Base-by-base conservation (phyloP, 2,797 vertebrate genomes). In the Syngnathus acus region DNA sequence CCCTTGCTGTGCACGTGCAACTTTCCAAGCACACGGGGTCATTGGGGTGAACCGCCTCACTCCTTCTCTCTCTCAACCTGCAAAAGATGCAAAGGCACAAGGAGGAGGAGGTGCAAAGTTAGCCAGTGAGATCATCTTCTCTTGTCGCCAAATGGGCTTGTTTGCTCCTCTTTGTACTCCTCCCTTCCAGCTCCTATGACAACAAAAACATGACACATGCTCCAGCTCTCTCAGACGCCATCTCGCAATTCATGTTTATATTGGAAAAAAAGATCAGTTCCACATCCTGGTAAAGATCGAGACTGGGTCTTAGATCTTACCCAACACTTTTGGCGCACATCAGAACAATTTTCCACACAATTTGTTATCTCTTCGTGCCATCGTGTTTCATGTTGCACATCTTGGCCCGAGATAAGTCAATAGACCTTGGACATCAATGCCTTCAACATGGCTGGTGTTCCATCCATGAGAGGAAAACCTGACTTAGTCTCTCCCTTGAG, bases 111-210 rank as follows among this genome's bases (percentile, higher is more conserved):
- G 50, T 65, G 39, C 54, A 19, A 71, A 66, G 77, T 70, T 79
- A 68, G 72, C 71, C 72, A 79, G 69, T 88, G 84, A 89, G 82
- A 78, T 89, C 84, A 88, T 82, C 72, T 70, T 63, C 68, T 63
- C 42, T 71, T 72, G 64, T 72, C 72, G 82, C 67, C 70, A 79
- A 76, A 80, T 79, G 62, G 69, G 62, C 67, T 74, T 57, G 70
- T 72, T 83, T 78, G 60, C 67, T 65, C 64, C 50, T 48, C 54
- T 67, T 17, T 21, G 68, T 54, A 50, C 66, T 63, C 64, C 50
- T 43, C 57, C 67, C 21, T 55, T 72, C 66, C 47, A 59, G 39
- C 78, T 79, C 59, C 65, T 63, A 21, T 53, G 64, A 65, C 43
- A 76, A 63, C 72, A 72, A 81, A 80, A 83, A 76, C 68, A 75